Base-by-base conservation (phyloP, 2,888 invertebrate species). In the Subacronicta megacephala region DNA sequence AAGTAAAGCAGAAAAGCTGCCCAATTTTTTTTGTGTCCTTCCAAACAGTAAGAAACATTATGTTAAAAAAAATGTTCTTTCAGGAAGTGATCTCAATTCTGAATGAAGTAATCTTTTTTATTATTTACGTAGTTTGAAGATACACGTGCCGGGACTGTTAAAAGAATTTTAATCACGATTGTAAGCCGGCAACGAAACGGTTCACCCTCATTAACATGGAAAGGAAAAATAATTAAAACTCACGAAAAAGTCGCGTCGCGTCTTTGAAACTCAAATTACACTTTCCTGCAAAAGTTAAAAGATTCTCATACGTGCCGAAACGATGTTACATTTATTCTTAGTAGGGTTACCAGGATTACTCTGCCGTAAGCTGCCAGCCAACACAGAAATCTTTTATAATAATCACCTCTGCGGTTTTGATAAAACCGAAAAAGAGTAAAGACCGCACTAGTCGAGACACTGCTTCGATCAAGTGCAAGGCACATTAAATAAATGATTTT, bases 211-310 rank as follows among this genome's bases (percentile, higher is more conserved):
- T 72, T 72, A 72, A 66, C 70, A 73, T 58, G 59, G 47, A 53
- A 70, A 66, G 50, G 63, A 70, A 61, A 61, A 72, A 66, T 72
- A 76, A 67, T 63, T 74, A 68, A 71, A 75, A 74, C 63, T 72
- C 61, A 43, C 61, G 42, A 63, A 75, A 71, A 65, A 69, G 62
- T 73, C 59, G 31, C 44, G 26, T 46, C 41, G 13, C 54, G 56
- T 61, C 72, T 75, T 75, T 69, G 58, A 65, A 72, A 75, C 72
- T 69, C 62, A 61, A 73, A 73, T 73, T 66, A 70, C 57, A 55
- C 40, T 53, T 61, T 62, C 56, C 51, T 55, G 17, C 13, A 13
- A 49, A 75, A 75, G 64, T 71, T 71, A 55, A 62, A 72, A 73
- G 75, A 68, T 68, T 71, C 59, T 52, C 68, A 75, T 73, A 70